These are phyloP conservation scores for Patella vulgata DNA, from an alignment of 1,140 invertebrate genomes.

Conservation along the genomic window DNA sequence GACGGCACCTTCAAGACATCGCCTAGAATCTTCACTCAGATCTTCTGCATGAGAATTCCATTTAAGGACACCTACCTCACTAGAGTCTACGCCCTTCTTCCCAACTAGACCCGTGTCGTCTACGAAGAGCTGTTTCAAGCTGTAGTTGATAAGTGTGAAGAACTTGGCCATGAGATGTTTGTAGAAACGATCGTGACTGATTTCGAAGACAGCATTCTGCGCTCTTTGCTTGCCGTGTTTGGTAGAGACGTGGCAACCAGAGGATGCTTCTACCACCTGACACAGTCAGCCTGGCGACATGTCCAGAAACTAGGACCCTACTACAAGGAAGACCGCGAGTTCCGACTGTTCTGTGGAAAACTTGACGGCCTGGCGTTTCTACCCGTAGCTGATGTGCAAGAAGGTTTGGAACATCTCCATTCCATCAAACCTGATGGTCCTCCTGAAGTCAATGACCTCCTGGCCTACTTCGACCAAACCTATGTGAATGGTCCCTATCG, in stretches of 20 bases:
- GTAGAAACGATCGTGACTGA: conserved; percentile 22
- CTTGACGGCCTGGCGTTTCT: conserved; percentile 27
- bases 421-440: too few relatives aligned
- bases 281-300: too few relatives aligned
- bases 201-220: conserved; percentile 25
- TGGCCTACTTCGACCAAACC: too few relatives aligned
- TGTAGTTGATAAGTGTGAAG: conserved; percentile 17
- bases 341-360: conserved; percentile 22
- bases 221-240: conserved; percentile 10
- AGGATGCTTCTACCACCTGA: conserved; percentile 13
- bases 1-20: too few relatives aligned
- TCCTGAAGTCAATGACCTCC: too few relatives aligned
- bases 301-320: not conserved
- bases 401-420: conserved; percentile 17
- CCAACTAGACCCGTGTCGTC: conserved; percentile 27
- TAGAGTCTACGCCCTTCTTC: conserved; percentile 21
- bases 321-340: conserved; percentile 12
- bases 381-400: conserved; percentile 14
- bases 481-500: too few relatives aligned
- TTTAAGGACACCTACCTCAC: too few relatives aligned
- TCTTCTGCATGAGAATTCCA: too few relatives aligned
- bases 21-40: too few relatives aligned
- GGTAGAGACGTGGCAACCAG: not conserved
- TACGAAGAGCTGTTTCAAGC: conserved; percentile 19
- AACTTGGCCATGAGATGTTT: conserved; percentile 5